Percentiles rank a stretch among this genome's conserved stretches.
These are phyloP conservation scores for Delphinapterus leucas DNA, from an alignment of 2,113 vertebrate species.

Conservation along the genomic window DNA sequence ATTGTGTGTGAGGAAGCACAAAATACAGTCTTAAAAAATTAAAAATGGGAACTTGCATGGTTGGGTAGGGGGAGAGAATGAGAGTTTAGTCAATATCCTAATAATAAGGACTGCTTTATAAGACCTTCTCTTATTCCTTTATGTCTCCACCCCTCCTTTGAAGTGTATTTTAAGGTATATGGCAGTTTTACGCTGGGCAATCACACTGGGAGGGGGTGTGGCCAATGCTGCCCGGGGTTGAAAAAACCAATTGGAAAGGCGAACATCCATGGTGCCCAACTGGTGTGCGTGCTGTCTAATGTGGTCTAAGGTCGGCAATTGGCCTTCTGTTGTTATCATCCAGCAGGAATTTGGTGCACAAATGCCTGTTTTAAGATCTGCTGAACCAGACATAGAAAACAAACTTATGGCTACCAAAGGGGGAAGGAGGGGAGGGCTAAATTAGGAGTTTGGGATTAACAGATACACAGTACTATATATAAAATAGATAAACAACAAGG, in stretches of 20 bases:
- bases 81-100: not conserved
- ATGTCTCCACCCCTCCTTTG: not conserved
- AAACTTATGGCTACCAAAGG: not conserved
- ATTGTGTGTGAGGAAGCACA: conserved; percentile 6
- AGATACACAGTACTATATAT: not conserved
- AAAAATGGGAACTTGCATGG: too few relatives aligned
- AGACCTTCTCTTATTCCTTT: not conserved
- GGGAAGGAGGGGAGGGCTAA: not conserved
- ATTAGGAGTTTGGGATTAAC: not conserved
- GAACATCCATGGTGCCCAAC: not conserved
- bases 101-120: not conserved
- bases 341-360: not conserved
- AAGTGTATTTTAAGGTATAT: fast-evolving
- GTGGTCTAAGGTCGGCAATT: too few relatives aligned
- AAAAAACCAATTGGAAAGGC: not conserved
- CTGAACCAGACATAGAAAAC: not conserved
- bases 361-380: not conserved
- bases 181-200: not conserved
- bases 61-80: not conserved
- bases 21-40: not conserved
- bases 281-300: not conserved
- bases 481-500: not conserved
- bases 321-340: not conserved
- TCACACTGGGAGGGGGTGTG: too few relatives aligned
- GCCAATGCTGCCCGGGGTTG: not conserved